phyloP scores from a whole-genome alignment of 2,888 invertebrate genomes.

The Amaurobius ferox region DNA sequence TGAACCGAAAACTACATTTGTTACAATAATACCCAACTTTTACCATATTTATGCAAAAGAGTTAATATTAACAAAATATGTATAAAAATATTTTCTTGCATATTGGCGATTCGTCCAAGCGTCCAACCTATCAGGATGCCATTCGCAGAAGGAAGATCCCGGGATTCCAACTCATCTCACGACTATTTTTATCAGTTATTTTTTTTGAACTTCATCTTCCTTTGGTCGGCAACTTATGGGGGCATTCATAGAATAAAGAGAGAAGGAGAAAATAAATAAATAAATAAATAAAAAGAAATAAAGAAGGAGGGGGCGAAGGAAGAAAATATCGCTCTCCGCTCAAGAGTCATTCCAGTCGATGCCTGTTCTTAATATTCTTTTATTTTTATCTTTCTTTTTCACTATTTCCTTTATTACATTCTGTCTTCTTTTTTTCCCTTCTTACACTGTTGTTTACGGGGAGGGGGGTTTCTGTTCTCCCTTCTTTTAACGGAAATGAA shows the following conservation, averaged over 20 bases:
- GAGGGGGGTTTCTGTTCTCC: background rate
- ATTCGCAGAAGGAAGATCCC: conserved; percentile 66
- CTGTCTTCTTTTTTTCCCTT: conserved; percentile 26
- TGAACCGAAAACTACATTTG: no score
- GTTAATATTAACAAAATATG: conserved; percentile 3
- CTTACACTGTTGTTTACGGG: conserved; percentile 1
- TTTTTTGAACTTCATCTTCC: conserved; percentile 63
- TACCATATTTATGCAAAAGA: conserved; percentile 15
- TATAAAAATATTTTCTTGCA: conserved; percentile 40
- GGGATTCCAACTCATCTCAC: conserved; percentile 70
- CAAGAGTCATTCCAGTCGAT: conserved; percentile 71
- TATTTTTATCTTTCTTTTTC: conserved; percentile 33
- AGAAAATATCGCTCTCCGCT: conserved; percentile 70
- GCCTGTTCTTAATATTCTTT: conserved; percentile 59
- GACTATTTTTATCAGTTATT: conserved; percentile 62
- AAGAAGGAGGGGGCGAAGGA: conserved; percentile 28
- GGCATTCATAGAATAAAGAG: conserved; percentile 71
- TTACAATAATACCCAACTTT: no score
- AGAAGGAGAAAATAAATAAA: conserved; percentile 61
- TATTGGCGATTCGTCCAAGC: conserved; percentile 62
- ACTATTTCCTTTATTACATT: conserved; percentile 13
- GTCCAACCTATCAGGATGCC: conserved; percentile 65
- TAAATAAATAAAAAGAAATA: conserved; percentile 58
- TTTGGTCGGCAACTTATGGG: conserved; percentile 71
- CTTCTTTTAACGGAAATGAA: conserved; percentile 54